phyloP scores from a whole-genome alignment of 1,140 invertebrate species.

The Bombus waltoni region DNA sequence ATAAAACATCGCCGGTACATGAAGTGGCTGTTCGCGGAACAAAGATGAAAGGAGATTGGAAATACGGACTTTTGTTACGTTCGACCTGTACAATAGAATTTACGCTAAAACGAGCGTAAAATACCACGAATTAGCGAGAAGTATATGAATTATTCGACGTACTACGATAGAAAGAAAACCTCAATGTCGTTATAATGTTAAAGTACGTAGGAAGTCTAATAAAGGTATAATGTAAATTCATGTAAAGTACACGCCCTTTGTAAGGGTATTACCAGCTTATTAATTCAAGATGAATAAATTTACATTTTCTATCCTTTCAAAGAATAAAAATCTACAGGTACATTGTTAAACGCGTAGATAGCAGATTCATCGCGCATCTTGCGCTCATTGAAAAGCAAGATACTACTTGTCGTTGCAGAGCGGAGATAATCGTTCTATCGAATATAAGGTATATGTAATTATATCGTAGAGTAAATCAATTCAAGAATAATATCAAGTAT shows the following conservation, averaged over 20 bases:
- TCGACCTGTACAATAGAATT: too few relatives aligned
- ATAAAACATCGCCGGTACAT: conserved; percentile 17
- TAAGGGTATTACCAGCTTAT: not conserved
- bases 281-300: not conserved
- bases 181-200: not conserved
- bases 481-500: not conserved
- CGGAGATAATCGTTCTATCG: not conserved
- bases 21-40: not conserved
- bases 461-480: not conserved
- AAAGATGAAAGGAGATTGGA: not conserved
- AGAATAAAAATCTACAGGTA: not conserved
- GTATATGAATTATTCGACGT: not conserved
- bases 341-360: not conserved
- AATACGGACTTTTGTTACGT: not conserved
- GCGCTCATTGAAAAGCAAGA: not conserved
- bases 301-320: not conserved
- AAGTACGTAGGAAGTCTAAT: not conserved
- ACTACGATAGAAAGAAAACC: not conserved
- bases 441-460: not conserved
- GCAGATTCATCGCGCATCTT: not conserved
- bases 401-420: too few relatives aligned
- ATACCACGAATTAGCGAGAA: not conserved
- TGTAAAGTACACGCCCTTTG: not conserved
- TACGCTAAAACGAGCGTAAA: not conserved
- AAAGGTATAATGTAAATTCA: not conserved